A percentile compares a stretch with the other conserved stretches of the same genome.
These are phyloP conservation scores for Carduelis carduelis DNA, from an alignment of 2,797 vertebrate species.

Conservation along the genomic window DNA sequence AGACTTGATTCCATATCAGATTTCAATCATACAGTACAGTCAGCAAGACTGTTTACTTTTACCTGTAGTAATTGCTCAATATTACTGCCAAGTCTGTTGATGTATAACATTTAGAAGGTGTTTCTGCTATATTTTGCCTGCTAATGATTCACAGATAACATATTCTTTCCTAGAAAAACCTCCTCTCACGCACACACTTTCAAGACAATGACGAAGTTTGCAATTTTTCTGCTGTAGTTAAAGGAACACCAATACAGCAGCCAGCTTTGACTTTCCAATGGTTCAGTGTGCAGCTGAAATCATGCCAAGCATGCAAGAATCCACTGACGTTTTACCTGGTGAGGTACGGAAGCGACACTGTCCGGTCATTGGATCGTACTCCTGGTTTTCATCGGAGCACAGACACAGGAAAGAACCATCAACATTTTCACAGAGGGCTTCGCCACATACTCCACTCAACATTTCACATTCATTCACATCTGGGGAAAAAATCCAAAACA, in stretches of 20 bases:
- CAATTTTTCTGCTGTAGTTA: background rate
- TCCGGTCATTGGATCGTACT: constrained; percentile 88
- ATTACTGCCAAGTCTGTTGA: background rate
- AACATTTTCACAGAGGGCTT: constrained; percentile 90
- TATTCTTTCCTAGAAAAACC: background rate
- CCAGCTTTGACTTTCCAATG: background rate
- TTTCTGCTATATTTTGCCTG: background rate
- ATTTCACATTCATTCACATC: constrained; percentile 95
- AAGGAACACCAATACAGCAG: background rate
- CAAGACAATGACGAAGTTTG: background rate
- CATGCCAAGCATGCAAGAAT: background rate
- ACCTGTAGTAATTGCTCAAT: background rate
- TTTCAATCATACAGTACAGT: background rate
- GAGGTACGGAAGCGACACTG: constrained; percentile 82
- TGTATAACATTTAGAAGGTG: background rate
- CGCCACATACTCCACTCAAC: constrained; percentile 89
- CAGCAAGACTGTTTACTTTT: background rate
- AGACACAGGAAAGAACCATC: constrained; percentile 90
- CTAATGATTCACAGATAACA: background rate
- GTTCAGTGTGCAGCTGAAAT: background rate
- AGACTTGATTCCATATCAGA: background rate
- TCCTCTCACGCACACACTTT: background rate
- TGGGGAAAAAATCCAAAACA: constrained; percentile 66
- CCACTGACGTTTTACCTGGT: constrained; percentile 73
- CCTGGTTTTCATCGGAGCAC: constrained; percentile 85